Conservation (phyloP, 2,113 vertebrate species). For the Merops nubicus region DNA sequence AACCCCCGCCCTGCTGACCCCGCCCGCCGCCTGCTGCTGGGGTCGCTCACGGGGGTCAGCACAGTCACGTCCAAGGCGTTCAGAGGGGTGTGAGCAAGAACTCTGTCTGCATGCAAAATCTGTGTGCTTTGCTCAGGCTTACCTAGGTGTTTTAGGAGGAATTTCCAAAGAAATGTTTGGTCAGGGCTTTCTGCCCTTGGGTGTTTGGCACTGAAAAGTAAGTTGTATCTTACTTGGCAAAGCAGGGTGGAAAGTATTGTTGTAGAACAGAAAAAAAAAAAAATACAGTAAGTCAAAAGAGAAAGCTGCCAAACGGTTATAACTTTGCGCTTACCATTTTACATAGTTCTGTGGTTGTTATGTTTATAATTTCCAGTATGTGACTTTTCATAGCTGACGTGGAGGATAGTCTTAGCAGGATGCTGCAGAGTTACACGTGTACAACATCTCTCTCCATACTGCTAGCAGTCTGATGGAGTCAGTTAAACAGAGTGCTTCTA, state of each 20-base stretch:
- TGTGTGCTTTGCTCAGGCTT: not conserved
- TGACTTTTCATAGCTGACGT: not conserved
- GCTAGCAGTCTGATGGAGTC: not conserved
- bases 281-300: not conserved
- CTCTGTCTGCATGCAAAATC: not conserved
- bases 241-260: conserved; percentile 32
- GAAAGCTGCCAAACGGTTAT: not conserved
- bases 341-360: not conserved
- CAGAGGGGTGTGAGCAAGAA: not conserved
- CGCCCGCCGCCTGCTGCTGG: not conserved
- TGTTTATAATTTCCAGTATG: not conserved
- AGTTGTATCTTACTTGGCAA: conserved; percentile 61
- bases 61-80: not conserved
- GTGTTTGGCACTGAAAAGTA: not conserved
- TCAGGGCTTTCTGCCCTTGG: not conserved
- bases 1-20: not conserved
- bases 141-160: not conserved
- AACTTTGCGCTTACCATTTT: not conserved
- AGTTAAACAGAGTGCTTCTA: not conserved
- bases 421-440: accelerated
- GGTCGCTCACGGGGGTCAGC: not conserved
- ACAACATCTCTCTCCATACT: accelerated
- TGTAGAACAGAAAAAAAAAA: not conserved
- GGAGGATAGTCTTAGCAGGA: accelerated
- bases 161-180: not conserved